These are phyloP conservation scores for Chironomus striatipennis DNA, from an alignment of 1,140 invertebrate genomes.

Conservation along the genomic window DNA sequence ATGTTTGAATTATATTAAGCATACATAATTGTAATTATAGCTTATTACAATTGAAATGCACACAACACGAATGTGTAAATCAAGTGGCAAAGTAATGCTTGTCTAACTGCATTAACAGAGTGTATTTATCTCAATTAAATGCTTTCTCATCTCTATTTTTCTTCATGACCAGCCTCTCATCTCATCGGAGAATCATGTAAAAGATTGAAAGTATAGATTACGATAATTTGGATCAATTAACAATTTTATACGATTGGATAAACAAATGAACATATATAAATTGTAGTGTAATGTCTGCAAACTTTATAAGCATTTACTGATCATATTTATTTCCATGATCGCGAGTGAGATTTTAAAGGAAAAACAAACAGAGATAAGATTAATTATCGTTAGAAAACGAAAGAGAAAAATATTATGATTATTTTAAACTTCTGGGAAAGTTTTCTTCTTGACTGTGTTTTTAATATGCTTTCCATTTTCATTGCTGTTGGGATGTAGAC, in stretches of 20 bases:
- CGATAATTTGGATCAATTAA: not conserved
- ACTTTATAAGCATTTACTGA: too few relatives aligned
- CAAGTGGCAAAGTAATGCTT: too few relatives aligned
- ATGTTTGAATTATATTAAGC: too few relatives aligned
- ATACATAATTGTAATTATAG: too few relatives aligned
- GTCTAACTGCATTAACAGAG: too few relatives aligned
- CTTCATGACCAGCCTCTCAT: not conserved
- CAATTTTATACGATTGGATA: not conserved
- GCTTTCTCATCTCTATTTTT: not conserved
- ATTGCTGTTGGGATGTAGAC: not conserved
- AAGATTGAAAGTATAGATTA: not conserved
- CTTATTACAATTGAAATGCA: too few relatives aligned
- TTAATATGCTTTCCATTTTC: not conserved
- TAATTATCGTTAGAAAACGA: not conserved
- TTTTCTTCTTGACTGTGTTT: too few relatives aligned
- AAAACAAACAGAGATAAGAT: slow-evolving; percentile 9
- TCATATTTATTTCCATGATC: too few relatives aligned
- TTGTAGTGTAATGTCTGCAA: not conserved
- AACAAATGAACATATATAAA: not conserved
- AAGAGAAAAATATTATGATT: not conserved
- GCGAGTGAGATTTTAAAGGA: not conserved
- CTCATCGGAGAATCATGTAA: not conserved
- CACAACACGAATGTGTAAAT: too few relatives aligned
- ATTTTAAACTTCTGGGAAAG: slow-evolving; percentile 7
- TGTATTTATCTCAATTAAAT: not conserved